Percentiles rank a stretch among this genome's conserved stretches.
phyloP scores from a whole-genome alignment of 2,113 vertebrate species.

The Solenodon paradoxus region DNA sequence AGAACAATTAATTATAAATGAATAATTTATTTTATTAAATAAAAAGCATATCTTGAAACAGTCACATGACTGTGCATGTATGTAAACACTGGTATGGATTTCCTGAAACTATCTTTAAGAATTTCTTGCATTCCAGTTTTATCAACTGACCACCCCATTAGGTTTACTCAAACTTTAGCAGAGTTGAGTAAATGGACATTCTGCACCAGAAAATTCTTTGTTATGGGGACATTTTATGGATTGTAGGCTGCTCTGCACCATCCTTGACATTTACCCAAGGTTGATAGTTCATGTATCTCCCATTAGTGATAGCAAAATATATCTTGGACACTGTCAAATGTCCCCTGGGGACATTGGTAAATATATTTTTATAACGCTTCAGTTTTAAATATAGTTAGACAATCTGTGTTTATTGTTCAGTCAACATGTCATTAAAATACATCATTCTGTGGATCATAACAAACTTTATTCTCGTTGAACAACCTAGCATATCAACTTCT shows the following conservation, averaged over 20 bases:
- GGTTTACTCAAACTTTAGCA: not conserved
- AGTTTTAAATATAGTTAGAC: not conserved
- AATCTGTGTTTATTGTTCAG: not conserved
- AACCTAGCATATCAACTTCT: not conserved
- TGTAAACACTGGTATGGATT: not conserved
- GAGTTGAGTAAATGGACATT: not conserved
- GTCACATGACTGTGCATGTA: not conserved
- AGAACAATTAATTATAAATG: not conserved
- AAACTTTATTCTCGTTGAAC: not conserved
- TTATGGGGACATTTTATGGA: not conserved
- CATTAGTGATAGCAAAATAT: not conserved
- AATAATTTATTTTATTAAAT: not conserved
- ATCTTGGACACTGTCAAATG: not conserved
- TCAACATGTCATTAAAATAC: not conserved
- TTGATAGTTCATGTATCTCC: not conserved
- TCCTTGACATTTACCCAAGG: not conserved
- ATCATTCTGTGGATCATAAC: not conserved
- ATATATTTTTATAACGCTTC: not conserved
- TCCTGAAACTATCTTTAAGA: not conserved
- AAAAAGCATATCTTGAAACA: not conserved
- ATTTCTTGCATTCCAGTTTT: not conserved
- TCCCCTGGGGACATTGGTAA: not conserved
- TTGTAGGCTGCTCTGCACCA: not conserved
- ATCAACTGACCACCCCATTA: not conserved
- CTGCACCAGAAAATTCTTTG: not conserved